Evolutionary conservation across 2,113 vertebrate species (phyloP).

Genomic region (Malurus elegans): DNA sequence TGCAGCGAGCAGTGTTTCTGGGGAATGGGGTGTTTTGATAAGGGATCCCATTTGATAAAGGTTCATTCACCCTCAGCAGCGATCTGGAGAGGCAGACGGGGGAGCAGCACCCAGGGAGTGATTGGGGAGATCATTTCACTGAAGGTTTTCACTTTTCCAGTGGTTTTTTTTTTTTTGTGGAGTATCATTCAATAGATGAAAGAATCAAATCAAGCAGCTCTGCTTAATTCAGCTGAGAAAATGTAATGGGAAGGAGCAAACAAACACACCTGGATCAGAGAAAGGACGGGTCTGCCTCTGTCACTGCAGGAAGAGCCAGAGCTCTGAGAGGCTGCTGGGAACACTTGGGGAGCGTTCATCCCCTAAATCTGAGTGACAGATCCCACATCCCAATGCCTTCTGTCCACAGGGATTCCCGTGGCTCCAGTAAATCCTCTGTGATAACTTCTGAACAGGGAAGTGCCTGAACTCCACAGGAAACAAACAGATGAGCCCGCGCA

Average conservation of each 20-base stretch:
- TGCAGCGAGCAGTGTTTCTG: no score
- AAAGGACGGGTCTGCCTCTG: background rate
- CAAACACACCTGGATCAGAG: background rate
- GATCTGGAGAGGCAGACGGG: no score
- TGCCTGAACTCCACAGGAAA: background rate
- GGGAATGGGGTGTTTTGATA: no score
- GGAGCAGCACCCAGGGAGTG: no score
- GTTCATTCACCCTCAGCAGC: no score
- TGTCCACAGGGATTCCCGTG: background rate
- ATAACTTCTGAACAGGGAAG: background rate
- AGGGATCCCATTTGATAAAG: no score
- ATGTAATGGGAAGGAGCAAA: background rate
- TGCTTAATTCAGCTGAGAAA: background rate
- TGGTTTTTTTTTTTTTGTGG: no score
- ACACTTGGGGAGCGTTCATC: background rate
- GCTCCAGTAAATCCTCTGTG: background rate
- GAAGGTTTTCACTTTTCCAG: background rate
- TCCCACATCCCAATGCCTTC: background rate
- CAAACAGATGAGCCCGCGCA: background rate
- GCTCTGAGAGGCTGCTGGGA: background rate
- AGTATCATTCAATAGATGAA: background rate
- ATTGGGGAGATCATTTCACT: background rate
- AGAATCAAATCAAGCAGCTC: background rate
- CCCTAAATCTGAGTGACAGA: background rate
- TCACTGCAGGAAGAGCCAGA: accelerated